Evolutionary conservation across 2,113 vertebrate genomes (phyloP).

Genomic region (Cheirogaleus medius): DNA sequence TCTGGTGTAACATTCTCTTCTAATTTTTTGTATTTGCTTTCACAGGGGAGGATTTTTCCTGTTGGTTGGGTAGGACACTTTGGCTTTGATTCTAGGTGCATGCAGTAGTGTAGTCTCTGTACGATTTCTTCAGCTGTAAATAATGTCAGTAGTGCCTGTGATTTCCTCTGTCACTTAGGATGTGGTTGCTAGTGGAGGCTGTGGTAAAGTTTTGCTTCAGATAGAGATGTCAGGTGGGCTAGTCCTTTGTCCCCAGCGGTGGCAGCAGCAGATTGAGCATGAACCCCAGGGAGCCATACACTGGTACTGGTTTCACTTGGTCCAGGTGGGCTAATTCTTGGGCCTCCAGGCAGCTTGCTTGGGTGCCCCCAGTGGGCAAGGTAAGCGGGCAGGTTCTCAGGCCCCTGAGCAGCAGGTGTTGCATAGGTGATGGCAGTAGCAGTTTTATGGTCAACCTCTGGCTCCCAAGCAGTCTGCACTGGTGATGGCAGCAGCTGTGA

Average conservation of each 20-base stretch:
- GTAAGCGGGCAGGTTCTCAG: neutral
- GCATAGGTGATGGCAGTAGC: neutral
- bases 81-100: neutral
- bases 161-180: neutral
- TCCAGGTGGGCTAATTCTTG: neutral
- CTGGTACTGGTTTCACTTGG: neutral
- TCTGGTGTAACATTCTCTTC: neutral
- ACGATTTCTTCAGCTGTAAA: neutral
- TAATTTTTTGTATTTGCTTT: neutral
- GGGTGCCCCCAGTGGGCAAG: neutral
- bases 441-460: neutral
- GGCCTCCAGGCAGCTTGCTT: neutral
- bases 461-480: neutral
- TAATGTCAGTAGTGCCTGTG: neutral
- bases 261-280: neutral
- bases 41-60: neutral
- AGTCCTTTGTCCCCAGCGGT: neutral
- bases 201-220: neutral
- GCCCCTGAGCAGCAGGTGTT: neutral
- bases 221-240: neutral
- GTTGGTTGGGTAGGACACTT: neutral
- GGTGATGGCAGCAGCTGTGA: neutral
- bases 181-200: neutral
- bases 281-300: neutral
- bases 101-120: neutral